A percentile compares a stretch with the other conserved stretches of the same genome.
Conservation (phyloP, 2,797 vertebrate species). For the Bradypodion ventrale region DNA sequence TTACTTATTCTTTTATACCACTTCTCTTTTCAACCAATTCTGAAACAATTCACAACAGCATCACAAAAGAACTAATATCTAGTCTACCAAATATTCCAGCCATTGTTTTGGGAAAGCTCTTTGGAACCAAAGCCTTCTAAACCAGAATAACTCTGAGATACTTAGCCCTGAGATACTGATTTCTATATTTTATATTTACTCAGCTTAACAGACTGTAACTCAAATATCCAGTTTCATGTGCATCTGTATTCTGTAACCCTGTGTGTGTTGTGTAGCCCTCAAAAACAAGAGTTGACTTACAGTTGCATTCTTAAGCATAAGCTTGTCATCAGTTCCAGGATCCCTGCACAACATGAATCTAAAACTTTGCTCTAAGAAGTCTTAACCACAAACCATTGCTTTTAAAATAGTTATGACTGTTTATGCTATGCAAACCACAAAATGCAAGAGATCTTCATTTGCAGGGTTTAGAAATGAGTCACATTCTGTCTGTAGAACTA, state of each 20-base stretch:
- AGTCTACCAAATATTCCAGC: neutral
- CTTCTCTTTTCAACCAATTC: too few relatives aligned
- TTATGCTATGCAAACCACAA: neutral
- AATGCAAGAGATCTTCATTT: slow-evolving; percentile 35
- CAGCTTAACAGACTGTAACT: neutral
- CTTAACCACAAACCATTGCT: neutral
- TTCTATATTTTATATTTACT: neutral
- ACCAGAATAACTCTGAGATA: neutral
- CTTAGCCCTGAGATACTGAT: neutral
- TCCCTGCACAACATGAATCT: neutral
- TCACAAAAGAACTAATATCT: neutral
- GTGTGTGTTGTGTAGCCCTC: neutral
- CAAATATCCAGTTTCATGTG: neutral
- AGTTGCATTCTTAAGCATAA: neutral
- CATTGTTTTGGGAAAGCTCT: neutral
- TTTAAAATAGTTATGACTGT: slow-evolving; percentile 24
- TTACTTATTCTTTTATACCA: too few relatives aligned
- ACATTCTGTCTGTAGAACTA: neutral
- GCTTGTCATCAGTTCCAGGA: neutral
- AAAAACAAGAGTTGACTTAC: neutral
- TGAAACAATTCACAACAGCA: too few relatives aligned
- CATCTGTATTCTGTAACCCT: neutral
- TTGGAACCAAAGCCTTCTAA: neutral
- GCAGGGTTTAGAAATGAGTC: neutral
- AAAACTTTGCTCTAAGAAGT: neutral